These are phyloP conservation scores for Drymodes brunneopygia DNA, from an alignment of 2,113 vertebrate genomes.

Conservation along the genomic window DNA sequence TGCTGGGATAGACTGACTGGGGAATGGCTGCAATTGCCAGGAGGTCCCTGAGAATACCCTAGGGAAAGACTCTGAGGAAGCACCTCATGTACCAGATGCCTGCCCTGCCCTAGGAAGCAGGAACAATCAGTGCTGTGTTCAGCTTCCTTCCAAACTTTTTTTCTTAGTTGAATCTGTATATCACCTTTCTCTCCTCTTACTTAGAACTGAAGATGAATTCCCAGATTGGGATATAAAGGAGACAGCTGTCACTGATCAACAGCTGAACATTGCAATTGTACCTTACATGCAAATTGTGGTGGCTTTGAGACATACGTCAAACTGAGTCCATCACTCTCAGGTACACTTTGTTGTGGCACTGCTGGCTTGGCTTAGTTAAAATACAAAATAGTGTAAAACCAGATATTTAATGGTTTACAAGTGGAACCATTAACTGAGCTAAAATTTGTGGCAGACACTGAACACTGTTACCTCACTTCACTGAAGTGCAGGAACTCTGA, in stretches of 20 bases:
- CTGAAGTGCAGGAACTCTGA: neutral
- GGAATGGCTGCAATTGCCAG: neutral
- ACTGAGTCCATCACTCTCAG: neutral
- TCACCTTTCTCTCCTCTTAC: neutral
- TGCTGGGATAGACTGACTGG: neutral
- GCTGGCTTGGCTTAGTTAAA: neutral
- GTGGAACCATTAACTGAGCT: neutral
- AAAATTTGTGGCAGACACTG: neutral
- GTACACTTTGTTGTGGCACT: neutral
- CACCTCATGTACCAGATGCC: fast-evolving
- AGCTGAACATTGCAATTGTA: neutral
- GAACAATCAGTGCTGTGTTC: neutral
- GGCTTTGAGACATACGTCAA: neutral
- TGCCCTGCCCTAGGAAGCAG: neutral
- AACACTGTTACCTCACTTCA: neutral
- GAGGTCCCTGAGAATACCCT: neutral
- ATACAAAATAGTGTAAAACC: neutral
- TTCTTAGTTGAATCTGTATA: neutral
- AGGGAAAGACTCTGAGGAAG: neutral
- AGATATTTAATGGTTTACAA: neutral
- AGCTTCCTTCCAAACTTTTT: neutral
- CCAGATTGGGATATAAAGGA: neutral
- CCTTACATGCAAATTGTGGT: neutral
- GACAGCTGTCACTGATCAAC: neutral
- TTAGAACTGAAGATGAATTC: neutral